Conservation (phyloP, 1,140 invertebrate genomes). For the Goniozus legneri region DNA sequence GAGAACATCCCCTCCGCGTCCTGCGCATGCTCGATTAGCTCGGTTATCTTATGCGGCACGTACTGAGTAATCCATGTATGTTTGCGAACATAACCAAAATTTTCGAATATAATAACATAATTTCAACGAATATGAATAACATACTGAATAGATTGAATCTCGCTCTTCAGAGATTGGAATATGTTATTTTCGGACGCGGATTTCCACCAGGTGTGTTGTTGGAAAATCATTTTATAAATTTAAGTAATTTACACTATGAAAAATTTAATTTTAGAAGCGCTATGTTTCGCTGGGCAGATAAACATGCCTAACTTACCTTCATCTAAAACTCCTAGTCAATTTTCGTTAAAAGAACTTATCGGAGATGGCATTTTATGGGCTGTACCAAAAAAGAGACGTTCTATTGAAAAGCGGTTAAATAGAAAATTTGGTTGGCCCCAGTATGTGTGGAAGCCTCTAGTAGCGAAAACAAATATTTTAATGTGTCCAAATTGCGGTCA, state of each 20-base stretch:
- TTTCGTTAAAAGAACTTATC: constrained; percentile 61
- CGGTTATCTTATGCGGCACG: no score
- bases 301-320: no score
- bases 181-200: constrained; percentile 35
- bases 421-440: constrained; percentile 68
- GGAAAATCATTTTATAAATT: no score
- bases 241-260: no score
- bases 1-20: no score
- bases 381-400: constrained; percentile 73
- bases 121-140: no score
- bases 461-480: constrained; percentile 70
- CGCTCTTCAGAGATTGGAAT: constrained; percentile 38
- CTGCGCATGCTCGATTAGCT: no score
- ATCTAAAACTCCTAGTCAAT: constrained; percentile 24
- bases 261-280: no score
- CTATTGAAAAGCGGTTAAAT: constrained; percentile 68
- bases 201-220: constrained; percentile 55
- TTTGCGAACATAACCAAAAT: no score
- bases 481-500: constrained; percentile 78
- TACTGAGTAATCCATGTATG: no score
- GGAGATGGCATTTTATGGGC: constrained; percentile 76
- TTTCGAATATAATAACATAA: no score
- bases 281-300: no score
- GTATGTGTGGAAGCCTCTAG: constrained; percentile 64
- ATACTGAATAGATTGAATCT: constrained; percentile 35